Evolutionary conservation across 2,888 invertebrate genomes (phyloP).

Genomic region (Ophioninae sp.): DNA sequence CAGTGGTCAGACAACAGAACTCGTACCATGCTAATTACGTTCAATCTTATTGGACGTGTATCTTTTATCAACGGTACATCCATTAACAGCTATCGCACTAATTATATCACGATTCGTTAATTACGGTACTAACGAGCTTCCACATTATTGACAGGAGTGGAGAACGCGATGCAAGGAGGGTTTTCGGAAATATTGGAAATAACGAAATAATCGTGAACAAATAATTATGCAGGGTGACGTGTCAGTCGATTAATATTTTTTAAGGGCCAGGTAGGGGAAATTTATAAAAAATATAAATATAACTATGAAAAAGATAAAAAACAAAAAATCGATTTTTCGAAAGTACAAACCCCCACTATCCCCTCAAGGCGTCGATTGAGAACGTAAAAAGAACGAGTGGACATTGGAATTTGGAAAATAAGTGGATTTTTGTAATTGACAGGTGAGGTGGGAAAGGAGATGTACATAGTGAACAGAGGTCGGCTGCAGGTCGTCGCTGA

Average conservation of each 20-base stretch:
- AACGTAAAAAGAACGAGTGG: no score
- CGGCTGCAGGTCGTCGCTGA: slow-evolving; percentile 97
- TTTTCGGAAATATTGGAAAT: background rate
- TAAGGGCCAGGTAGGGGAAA: no score
- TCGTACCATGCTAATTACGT: slow-evolving; percentile 23
- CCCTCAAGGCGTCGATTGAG: no score
- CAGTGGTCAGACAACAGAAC: slow-evolving; percentile 39
- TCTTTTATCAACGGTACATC: slow-evolving; percentile 21
- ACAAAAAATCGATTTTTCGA: no score
- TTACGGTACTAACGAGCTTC: background rate
- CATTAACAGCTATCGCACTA: background rate
- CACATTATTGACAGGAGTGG: no score
- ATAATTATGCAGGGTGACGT: no score
- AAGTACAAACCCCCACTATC: no score
- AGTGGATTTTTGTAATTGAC: slow-evolving; percentile 72
- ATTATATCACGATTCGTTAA: background rate
- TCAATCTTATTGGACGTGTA: slow-evolving; percentile 16
- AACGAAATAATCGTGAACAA: background rate
- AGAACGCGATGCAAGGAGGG: no score
- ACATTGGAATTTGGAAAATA: background rate
- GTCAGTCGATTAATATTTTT: no score
- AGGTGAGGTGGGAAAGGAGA: slow-evolving; percentile 99
- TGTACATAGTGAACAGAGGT: slow-evolving; percentile 99
- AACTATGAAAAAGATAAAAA: no score
- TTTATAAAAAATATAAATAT: no score